Evolutionary conservation across 2,113 vertebrate species (phyloP).

Genomic region (Eudyptes chrysolophus): DNA sequence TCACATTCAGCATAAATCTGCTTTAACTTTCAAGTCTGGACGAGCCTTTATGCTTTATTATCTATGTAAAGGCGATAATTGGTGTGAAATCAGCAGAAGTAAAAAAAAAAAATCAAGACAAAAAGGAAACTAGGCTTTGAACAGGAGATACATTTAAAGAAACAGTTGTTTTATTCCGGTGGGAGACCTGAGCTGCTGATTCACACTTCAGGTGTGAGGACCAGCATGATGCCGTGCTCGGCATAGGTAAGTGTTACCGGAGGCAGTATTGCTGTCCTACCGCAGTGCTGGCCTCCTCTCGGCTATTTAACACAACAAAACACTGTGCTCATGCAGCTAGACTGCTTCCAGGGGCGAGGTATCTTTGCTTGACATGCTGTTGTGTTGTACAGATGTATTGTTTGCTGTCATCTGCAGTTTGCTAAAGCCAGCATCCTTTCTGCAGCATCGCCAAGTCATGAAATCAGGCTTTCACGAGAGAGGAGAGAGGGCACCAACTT

Average conservation of each 20-base stretch:
- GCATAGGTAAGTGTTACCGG: not conserved
- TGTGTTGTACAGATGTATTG: not conserved
- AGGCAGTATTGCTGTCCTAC: not conserved
- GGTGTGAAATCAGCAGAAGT: not conserved
- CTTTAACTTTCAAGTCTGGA: not conserved
- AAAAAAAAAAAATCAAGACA: not conserved
- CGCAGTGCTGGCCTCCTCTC: not conserved
- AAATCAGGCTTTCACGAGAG: not conserved
- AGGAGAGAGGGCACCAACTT: not conserved
- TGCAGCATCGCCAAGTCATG: not conserved
- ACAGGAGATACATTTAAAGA: not conserved
- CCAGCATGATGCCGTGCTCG: accelerated
- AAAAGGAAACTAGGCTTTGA: not conserved
- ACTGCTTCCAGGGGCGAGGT: not conserved
- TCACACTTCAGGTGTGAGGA: not conserved
- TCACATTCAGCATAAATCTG: not conserved
- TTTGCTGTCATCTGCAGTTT: not conserved
- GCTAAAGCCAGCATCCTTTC: not conserved
- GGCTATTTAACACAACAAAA: not conserved
- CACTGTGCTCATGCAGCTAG: not conserved
- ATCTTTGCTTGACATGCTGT: not conserved
- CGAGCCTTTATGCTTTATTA: not conserved
- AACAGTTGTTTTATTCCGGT: not conserved
- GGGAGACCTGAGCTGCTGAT: not conserved
- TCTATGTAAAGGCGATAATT: not conserved